Evolutionary conservation across 2,113 vertebrate species (phyloP).

Genomic region (Zingel zingel): DNA sequence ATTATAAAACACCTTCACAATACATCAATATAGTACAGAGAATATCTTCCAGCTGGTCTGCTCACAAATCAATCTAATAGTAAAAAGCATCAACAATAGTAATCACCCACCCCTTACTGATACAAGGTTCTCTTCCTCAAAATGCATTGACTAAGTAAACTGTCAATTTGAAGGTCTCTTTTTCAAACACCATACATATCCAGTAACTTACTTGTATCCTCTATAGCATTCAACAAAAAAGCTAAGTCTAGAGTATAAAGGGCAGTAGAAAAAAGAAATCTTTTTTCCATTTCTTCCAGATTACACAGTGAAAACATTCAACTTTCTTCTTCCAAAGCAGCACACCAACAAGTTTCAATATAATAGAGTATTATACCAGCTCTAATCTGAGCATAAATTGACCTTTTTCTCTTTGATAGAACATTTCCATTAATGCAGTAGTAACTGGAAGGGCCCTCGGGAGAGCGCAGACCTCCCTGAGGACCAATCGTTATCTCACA

Average conservation of each 20-base stretch:
- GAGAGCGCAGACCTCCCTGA: too few species aligned
- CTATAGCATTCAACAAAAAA: neutral
- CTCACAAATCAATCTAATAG: neutral
- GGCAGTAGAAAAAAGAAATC: neutral
- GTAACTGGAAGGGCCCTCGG: neutral
- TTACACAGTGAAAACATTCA: neutral
- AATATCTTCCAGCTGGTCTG: neutral
- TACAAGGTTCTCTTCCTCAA: neutral
- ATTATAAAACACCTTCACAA: neutral
- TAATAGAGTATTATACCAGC: neutral
- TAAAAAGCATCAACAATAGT: neutral
- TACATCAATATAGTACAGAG: slow-evolving; percentile 5
- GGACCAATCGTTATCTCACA: too few species aligned
- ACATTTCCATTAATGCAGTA: neutral
- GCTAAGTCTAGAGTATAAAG: neutral
- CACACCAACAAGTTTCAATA: neutral
- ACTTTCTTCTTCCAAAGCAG: neutral
- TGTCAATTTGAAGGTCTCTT: neutral
- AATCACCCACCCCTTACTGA: neutral
- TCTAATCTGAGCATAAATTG: neutral
- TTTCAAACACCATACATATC: neutral
- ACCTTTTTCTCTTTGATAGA: neutral
- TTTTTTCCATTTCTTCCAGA: neutral
- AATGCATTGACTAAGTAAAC: neutral
- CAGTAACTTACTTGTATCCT: neutral